Conservation (phyloP, 2,797 vertebrate species). For the Mustela erminea region DNA sequence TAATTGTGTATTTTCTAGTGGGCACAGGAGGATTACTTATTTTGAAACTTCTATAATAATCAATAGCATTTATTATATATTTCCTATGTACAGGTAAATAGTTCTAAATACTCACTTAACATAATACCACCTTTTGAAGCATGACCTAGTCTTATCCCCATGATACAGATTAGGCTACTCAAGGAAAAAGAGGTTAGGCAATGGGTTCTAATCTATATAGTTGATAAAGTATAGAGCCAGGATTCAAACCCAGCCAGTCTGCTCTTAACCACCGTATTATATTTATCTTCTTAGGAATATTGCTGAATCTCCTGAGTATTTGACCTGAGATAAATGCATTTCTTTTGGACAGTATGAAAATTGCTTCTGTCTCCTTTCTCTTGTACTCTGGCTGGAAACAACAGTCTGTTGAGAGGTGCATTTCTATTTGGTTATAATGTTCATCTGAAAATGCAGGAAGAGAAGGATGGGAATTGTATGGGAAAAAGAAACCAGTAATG, state of each 20-base stretch:
- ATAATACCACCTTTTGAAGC: neutral
- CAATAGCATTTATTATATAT: neutral
- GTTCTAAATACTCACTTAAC: neutral
- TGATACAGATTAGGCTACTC: neutral
- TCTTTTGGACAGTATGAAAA: neutral
- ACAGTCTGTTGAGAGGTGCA: neutral
- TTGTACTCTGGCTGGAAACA: neutral
- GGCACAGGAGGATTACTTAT: constrained; percentile 19
- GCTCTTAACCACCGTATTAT: neutral
- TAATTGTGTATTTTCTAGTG: constrained; percentile 46
- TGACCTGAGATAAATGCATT: neutral
- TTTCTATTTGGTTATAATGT: constrained; percentile 31
- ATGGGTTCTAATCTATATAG: neutral
- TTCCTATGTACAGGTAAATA: neutral
- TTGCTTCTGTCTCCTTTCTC: neutral
- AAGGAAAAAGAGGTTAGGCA: neutral
- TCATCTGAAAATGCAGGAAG: constrained; percentile 45
- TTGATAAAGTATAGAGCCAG: neutral
- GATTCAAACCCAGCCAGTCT: constrained; percentile 22
- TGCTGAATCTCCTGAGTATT: neutral
- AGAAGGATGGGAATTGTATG: neutral
- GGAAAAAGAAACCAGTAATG: neutral
- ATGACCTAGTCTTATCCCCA: neutral
- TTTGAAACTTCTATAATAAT: neutral
- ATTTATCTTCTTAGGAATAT: neutral